Evolutionary conservation across 2,113 vertebrate genomes (phyloP).

Genomic region (Amblyornis subalaris): DNA sequence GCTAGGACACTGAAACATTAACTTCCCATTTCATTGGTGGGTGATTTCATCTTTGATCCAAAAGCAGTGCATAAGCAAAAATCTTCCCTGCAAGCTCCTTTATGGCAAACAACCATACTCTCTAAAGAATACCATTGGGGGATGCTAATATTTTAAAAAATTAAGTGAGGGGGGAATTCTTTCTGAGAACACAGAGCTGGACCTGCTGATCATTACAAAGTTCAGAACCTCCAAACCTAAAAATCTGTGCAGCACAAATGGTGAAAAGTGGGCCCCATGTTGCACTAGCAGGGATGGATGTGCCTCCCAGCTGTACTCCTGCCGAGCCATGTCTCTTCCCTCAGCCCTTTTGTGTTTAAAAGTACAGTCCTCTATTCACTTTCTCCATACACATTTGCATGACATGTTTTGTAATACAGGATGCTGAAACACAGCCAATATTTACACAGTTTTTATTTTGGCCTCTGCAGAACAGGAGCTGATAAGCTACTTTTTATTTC

Average conservation of each 20-base stretch:
- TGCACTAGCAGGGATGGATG: fast-evolving
- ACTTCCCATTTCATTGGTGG: not conserved
- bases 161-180: fast-evolving
- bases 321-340: not conserved
- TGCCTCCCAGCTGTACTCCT: not conserved
- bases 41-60: not conserved
- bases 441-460: constrained; percentile 13
- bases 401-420: not conserved
- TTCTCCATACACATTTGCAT: not conserved
- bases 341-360: not conserved
- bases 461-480: not conserved
- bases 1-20: not conserved
- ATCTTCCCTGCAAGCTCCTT: not conserved
- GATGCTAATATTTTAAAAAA: not conserved
- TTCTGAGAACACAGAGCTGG: not conserved
- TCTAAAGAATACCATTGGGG: not conserved
- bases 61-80: not conserved
- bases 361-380: not conserved
- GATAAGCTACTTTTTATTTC: constrained; percentile 45
- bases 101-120: not conserved
- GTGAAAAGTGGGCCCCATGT: fast-evolving
- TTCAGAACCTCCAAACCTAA: not conserved
- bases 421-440: constrained; percentile 24
- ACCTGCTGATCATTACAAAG: not conserved
- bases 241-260: fast-evolving